Evolutionary conservation across 2,113 vertebrate species (phyloP), one percentile per base, ranked within the genome.

Genomic region (Alligator mississippiensis): DNA sequence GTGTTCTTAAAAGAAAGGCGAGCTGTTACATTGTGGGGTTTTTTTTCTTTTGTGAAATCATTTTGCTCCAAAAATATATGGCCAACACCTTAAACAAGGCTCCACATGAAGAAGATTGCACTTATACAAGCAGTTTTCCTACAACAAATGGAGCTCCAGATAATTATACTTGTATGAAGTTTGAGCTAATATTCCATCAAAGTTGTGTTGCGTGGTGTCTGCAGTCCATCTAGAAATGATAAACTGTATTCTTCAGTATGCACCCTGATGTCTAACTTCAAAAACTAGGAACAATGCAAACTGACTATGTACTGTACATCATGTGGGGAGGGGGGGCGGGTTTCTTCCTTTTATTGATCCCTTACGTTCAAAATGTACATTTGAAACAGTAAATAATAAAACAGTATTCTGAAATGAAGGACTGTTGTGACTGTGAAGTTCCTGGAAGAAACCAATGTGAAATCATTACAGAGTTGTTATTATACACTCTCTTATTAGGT

Each of bases 301-400:
- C 57, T 74, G 70, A 72, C 86, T 85, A 6, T 82, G 75, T 95
- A 90, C 87, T 94, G 90, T 95, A 91, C 28, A 3, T 91, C 22
- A 58, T 62, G 61, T 93, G 84, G 30, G 47, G 47, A 47, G 47
- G 47, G 4, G 47, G 47, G 47, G 55, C 38, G 27, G 18, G 9
- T n/a, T 74, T 64, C 76, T 79, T 58, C 7, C 27, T 38, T 38
- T 34, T 61, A 25, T 85, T 88, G 60, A 90, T 95, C 85, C 78
- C 80, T 85, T 28, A 87, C 80, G 80, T 74, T 87, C 72, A 60
- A 86, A 94, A 3, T 94, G 93, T 97, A 94, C 90, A 94, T 91
- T 30, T 68, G 68, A 94, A 94, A 87, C 60, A 63, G 88, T 28
- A 47, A 87, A 80, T 61, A 96, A 97, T 96, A 96, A 97, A 97